phyloP scores from a whole-genome alignment of 2,888 invertebrate genomes.

The Sarcophaga caerulescens region DNA sequence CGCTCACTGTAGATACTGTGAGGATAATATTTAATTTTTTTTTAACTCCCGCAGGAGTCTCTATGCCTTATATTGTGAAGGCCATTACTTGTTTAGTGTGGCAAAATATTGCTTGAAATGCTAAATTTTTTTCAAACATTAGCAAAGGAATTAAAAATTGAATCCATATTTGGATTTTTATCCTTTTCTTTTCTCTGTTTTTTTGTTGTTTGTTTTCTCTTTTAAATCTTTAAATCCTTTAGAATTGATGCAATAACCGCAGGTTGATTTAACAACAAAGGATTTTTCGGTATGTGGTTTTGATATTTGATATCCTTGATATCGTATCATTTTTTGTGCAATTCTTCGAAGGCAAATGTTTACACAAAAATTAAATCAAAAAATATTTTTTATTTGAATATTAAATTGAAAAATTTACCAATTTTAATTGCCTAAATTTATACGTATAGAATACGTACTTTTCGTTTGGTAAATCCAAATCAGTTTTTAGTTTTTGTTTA shows the following conservation, averaged over 20 bases:
- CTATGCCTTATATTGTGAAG: too few relatives aligned
- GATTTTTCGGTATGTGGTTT: constrained; percentile 19
- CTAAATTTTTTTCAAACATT: neutral
- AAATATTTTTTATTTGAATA: too few relatives aligned
- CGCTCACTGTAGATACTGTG: too few relatives aligned
- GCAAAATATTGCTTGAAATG: neutral
- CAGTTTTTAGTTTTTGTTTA: too few relatives aligned
- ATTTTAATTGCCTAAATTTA: too few relatives aligned
- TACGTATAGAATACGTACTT: too few relatives aligned
- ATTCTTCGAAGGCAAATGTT: too few relatives aligned
- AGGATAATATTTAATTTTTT: too few relatives aligned
- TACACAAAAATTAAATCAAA: too few relatives aligned
- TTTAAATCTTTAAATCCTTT: neutral
- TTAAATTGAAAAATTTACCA: too few relatives aligned
- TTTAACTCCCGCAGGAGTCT: too few relatives aligned
- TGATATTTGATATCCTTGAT: neutral
- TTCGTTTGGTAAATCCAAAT: too few relatives aligned
- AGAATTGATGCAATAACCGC: constrained; percentile 46
- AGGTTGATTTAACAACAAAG: constrained; percentile 42
- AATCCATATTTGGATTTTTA: neutral
- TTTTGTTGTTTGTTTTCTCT: neutral
- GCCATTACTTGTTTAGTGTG: neutral
- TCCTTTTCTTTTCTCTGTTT: neutral
- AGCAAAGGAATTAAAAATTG: neutral
- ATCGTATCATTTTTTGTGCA: neutral